These are phyloP conservation scores for Trissolcus japonicus DNA, from an alignment of 2,888 invertebrate species.

Conservation along the genomic window DNA sequence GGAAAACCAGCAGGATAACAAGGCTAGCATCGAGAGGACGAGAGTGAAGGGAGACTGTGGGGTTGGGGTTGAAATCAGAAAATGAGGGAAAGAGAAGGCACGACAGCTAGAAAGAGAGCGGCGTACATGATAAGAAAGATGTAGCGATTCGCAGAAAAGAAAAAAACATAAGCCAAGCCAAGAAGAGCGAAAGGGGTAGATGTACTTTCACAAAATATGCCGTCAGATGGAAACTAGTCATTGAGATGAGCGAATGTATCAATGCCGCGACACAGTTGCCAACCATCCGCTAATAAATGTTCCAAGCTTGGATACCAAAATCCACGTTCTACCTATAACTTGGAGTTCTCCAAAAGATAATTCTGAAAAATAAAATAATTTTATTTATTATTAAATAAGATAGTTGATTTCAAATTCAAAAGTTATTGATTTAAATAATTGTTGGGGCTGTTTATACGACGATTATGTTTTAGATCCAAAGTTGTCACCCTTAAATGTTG, in stretches of 20 bases:
- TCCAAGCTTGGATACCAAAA: not conserved
- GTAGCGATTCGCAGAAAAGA: slow-evolving; percentile 45
- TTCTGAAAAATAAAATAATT: no score
- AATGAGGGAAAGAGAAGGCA: slow-evolving; percentile 21
- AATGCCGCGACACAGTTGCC: slow-evolving; percentile 31
- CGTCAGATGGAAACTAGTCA: slow-evolving; percentile 68
- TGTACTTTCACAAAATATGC: slow-evolving; percentile 68
- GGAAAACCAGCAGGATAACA: slow-evolving; percentile 67
- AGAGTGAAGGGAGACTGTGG: slow-evolving; percentile 44
- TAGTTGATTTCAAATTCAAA: no score
- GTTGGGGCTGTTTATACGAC: no score
- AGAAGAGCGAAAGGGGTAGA: slow-evolving; percentile 59
- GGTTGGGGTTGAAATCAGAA: slow-evolving; percentile 42
- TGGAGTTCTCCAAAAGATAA: no score
- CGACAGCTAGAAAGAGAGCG: slow-evolving; percentile 9
- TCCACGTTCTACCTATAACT: no score
- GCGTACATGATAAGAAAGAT: slow-evolving; percentile 9
- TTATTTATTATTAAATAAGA: no score
- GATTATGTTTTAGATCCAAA: no score
- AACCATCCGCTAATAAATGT: slow-evolving; percentile 33
- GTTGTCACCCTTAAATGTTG: no score
- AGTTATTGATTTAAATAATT: no score
- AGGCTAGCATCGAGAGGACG: slow-evolving; percentile 58
- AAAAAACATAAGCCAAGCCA: slow-evolving; percentile 31
- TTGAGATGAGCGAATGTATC: slow-evolving; percentile 62